Percentiles rank a stretch among this genome's conserved stretches.
These are phyloP conservation scores for Lepus oiostolus DNA, from an alignment of 2,797 vertebrate genomes.

Conservation along the genomic window DNA sequence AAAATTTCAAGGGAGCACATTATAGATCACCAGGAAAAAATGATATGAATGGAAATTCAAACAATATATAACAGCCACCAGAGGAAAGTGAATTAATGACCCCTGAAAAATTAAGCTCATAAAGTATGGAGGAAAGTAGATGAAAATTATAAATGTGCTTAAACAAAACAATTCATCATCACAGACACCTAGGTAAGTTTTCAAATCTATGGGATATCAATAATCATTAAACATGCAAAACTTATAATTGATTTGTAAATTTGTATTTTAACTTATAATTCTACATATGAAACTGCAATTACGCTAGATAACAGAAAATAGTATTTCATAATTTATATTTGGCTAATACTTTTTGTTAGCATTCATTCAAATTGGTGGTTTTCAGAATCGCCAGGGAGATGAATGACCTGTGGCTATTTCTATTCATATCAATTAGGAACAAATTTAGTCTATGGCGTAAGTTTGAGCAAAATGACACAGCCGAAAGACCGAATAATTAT, in stretches of 20 bases:
- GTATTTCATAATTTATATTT: slow-evolving; percentile 22
- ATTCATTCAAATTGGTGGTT: neutral
- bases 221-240: slow-evolving; percentile 54
- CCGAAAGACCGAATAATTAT: neutral
- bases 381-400: neutral
- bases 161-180: slow-evolving; percentile 69
- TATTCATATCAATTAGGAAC: neutral
- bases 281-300: neutral
- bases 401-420: neutral
- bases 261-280: slow-evolving; percentile 43
- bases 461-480: neutral
- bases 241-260: slow-evolving; percentile 33
- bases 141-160: slow-evolving; percentile 75
- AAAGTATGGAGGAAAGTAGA: slow-evolving; percentile 37
- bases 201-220: slow-evolving; percentile 56
- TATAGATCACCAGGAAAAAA: slow-evolving; percentile 37
- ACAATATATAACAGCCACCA: slow-evolving; percentile 61
- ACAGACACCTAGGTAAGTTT: slow-evolving; percentile 13
- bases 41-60: slow-evolving; percentile 46
- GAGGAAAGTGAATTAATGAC: slow-evolving; percentile 71
- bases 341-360: neutral
- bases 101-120: slow-evolving; percentile 64
- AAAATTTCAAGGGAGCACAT: neutral
- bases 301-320: slow-evolving; percentile 14
- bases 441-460: neutral